Percentiles rank a stretch among this genome's conserved stretches.
These are phyloP conservation scores for Epinephelus coioides DNA, from an alignment of 2,797 vertebrate species.

Conservation along the genomic window DNA sequence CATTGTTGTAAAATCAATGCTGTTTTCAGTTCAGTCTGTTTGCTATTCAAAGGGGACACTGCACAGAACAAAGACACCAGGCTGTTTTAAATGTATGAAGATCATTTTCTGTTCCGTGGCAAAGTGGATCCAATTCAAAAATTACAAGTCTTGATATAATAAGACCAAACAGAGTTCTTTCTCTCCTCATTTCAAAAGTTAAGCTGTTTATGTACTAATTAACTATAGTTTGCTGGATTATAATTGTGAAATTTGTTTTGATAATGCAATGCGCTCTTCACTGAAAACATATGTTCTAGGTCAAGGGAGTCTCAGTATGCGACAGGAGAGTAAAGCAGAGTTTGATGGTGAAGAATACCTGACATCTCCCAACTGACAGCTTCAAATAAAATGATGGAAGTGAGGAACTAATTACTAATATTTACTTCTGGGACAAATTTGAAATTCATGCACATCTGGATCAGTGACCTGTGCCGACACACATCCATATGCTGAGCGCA, in stretches of 20 bases:
- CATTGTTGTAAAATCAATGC: not conserved
- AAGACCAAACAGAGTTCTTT: not conserved
- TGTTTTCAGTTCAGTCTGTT: not conserved
- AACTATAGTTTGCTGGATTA: not conserved
- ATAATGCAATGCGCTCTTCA: not conserved
- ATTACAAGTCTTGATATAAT: not conserved
- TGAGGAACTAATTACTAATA: constrained; percentile 39
- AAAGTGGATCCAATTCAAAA: not conserved
- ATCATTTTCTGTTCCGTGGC: not conserved
- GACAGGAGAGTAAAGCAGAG: constrained; percentile 1
- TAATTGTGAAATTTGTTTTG: not conserved
- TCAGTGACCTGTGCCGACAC: constrained; percentile 38
- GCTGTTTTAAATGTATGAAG: not conserved
- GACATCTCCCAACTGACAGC: constrained; percentile 15
- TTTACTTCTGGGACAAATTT: constrained; percentile 50
- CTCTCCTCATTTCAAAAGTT: not conserved
- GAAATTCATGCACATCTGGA: constrained; percentile 71
- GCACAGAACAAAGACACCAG: not conserved
- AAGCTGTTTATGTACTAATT: not conserved
- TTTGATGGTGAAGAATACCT: not conserved
- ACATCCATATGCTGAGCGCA: constrained; percentile 45
- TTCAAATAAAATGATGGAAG: constrained; percentile 3
- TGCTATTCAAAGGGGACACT: not conserved
- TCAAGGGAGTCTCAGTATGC: not conserved
- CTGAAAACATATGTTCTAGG: constrained; percentile 8